Percentiles rank a stretch among this genome's conserved stretches.
phyloP scores from a whole-genome alignment of 1,140 invertebrate species.

The Zelostemma sp. region DNA sequence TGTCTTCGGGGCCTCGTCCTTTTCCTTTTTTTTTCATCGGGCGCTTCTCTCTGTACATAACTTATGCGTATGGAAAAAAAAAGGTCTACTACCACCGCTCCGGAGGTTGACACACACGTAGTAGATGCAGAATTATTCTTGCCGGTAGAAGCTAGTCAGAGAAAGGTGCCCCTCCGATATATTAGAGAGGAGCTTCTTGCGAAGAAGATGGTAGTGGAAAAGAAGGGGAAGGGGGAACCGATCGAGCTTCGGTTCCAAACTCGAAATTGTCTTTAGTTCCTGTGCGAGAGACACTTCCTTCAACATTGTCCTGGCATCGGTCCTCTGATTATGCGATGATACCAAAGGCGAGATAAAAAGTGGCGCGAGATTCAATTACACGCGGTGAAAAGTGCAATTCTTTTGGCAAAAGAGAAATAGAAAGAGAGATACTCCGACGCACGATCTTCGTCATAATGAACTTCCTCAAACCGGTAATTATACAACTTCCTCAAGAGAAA shows the following conservation, averaged over 20 bases:
- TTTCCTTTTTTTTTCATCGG: slow-evolving; percentile 11
- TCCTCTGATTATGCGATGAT: slow-evolving; percentile 58
- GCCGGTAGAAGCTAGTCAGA: slow-evolving; percentile 53
- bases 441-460: slow-evolving; percentile 40
- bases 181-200: slow-evolving; percentile 66
- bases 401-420: too few species aligned
- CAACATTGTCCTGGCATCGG: slow-evolving; percentile 44
- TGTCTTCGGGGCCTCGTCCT: slow-evolving; percentile 24
- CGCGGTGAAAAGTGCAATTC: slow-evolving; percentile 35
- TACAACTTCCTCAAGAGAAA: not conserved
- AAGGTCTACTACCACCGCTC: too few species aligned
- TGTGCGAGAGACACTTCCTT: slow-evolving; percentile 55
- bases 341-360: slow-evolving; percentile 48
- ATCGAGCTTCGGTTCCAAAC: slow-evolving; percentile 55
- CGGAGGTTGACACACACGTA: too few species aligned
- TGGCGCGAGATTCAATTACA: slow-evolving; percentile 24
- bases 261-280: slow-evolving; percentile 62
- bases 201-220: slow-evolving; percentile 57
- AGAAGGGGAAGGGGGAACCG: slow-evolving; percentile 57
- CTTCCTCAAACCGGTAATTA: slow-evolving; percentile 57
- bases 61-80: slow-evolving; percentile 12
- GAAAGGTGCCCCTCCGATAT: slow-evolving; percentile 65
- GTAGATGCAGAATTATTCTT: too few species aligned
- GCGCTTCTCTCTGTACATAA: slow-evolving; percentile 11
- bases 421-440: too few species aligned